These are phyloP conservation scores for Scomber colias DNA, from an alignment of 2,113 vertebrate genomes.

Conservation along the genomic window DNA sequence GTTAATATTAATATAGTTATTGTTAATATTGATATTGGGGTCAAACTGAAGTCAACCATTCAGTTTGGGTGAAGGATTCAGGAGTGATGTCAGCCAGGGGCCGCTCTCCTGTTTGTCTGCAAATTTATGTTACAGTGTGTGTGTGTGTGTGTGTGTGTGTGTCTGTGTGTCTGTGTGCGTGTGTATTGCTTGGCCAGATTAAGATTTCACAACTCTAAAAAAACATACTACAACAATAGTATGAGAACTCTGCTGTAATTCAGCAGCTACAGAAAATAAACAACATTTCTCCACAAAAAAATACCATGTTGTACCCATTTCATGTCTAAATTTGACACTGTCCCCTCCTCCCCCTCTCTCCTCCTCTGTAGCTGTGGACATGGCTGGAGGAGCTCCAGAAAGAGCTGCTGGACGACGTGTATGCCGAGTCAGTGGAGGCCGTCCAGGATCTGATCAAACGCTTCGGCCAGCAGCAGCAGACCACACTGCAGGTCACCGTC, in stretches of 20 bases:
- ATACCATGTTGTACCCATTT: background rate
- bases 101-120: background rate
- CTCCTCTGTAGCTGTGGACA: slow-evolving; percentile 90
- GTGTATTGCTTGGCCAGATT: background rate
- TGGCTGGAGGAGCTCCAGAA: slow-evolving; percentile 99
- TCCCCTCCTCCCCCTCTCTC: background rate
- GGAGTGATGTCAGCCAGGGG: background rate
- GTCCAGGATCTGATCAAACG: slow-evolving; percentile 99
- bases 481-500: slow-evolving; percentile 96
- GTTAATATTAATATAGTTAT: background rate
- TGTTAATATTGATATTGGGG: too few species aligned
- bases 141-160: background rate
- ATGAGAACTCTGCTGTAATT: background rate
- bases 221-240: background rate
- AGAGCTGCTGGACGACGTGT: slow-evolving; percentile 97
- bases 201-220: background rate
- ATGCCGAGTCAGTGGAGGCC: slow-evolving; percentile 97
- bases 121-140: background rate
- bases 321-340: background rate
- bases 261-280: too few species aligned
- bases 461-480: slow-evolving; percentile 98
- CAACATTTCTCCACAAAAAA: background rate
- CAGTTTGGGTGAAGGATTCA: background rate
- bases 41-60: background rate
- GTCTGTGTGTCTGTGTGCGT: background rate